phyloP scores from a whole-genome alignment of 2,797 vertebrate species.

The Lagorchestes hirsutus region DNA sequence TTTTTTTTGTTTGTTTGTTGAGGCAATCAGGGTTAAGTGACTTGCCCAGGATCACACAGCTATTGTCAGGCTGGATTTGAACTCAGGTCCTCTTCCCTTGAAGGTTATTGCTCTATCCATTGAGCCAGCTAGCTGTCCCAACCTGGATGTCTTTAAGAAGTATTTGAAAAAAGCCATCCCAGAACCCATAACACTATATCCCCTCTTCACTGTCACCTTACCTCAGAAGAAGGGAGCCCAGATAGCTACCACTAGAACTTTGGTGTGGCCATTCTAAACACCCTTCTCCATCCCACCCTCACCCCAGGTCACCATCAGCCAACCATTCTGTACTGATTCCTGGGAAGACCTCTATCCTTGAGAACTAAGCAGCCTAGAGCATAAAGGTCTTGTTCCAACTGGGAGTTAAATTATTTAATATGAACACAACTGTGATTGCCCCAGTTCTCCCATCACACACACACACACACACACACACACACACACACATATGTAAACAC shows the following conservation, averaged over 20 bases:
- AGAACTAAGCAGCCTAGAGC: background rate
- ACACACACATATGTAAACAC: background rate
- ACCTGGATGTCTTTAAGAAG: background rate
- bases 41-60: background rate
- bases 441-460: background rate
- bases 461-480: background rate
- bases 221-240: background rate
- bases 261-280: background rate
- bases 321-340: background rate
- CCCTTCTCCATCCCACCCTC: background rate
- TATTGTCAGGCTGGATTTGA: background rate
- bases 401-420: background rate
- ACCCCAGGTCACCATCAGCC: background rate
- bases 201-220: background rate
- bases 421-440: background rate
- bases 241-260: background rate
- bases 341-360: background rate
- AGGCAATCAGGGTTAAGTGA: background rate
- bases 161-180: background rate
- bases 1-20: background rate
- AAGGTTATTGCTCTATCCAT: background rate
- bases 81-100: background rate
- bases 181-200: background rate
- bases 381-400: background rate
- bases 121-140: background rate